phyloP scores from a whole-genome alignment of 2,888 invertebrate genomes.

The Galeopsomyia nigrocyanea region DNA sequence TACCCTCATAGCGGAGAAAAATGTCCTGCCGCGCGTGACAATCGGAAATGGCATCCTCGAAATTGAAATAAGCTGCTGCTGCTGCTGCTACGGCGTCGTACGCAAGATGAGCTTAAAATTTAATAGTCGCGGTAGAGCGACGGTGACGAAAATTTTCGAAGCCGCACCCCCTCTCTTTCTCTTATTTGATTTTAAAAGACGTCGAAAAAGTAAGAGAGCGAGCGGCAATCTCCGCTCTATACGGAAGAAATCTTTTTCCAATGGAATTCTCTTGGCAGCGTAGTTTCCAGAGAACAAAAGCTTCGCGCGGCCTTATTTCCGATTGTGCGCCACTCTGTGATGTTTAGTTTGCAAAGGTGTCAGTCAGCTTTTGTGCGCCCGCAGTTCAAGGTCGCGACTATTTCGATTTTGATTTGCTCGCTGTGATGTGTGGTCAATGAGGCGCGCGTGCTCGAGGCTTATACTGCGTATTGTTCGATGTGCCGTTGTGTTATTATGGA shows the following conservation, averaged over 20 bases:
- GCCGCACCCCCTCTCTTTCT: conserved; percentile 46
- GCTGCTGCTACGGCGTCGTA: conserved; percentile 13
- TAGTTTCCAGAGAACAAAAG: conserved; percentile 19
- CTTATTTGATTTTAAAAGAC: conserved; percentile 51
- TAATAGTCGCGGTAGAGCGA: conserved; percentile 59
- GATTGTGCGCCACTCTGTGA: conserved; percentile 12
- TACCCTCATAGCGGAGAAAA: conserved; percentile 14
- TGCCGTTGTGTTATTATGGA: too few species aligned
- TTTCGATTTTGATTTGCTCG: conserved; percentile 18
- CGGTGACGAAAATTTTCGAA: conserved; percentile 61
- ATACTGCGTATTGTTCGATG: too few species aligned
- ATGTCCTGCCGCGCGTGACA: conserved; percentile 4
- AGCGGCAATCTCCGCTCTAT: conserved; percentile 46
- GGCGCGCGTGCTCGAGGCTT: background rate
- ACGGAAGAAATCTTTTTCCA: conserved; percentile 46
- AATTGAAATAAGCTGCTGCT: conserved; percentile 25
- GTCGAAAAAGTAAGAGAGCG: conserved; percentile 20
- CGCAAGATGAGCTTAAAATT: conserved; percentile 64
- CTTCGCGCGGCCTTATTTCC: conserved; percentile 19
- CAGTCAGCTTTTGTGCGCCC: background rate
- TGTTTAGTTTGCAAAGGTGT: conserved; percentile 12
- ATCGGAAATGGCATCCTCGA: conserved; percentile 22
- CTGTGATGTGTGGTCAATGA: conserved; percentile 11
- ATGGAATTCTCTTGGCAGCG: conserved; percentile 40
- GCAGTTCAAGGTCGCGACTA: conserved; percentile 32